phyloP scores from a whole-genome alignment of 2,113 vertebrate species.

The Telmatochromis sp. region DNA sequence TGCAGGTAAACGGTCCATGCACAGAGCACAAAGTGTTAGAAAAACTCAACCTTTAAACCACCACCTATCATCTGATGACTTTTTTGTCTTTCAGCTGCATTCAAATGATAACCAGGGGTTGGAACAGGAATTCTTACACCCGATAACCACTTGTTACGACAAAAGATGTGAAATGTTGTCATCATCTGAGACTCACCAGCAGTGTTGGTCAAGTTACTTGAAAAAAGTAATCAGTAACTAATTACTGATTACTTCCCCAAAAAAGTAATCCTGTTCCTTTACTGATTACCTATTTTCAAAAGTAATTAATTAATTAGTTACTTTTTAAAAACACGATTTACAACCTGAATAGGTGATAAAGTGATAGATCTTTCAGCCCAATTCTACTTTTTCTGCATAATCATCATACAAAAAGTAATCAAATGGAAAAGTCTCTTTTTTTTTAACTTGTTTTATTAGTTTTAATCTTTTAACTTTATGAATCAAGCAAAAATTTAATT shows the following conservation, averaged over 20 bases:
- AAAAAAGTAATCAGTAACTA: rapidly evolving
- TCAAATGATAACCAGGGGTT: neutral
- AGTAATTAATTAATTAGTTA: too few relatives aligned
- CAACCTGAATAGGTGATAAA: too few relatives aligned
- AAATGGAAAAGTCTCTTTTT: too few relatives aligned
- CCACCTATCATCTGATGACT: neutral
- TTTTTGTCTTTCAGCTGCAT: neutral
- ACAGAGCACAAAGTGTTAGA: neutral
- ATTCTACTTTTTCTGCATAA: too few relatives aligned
- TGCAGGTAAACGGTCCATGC: neutral
- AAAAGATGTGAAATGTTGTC: neutral
- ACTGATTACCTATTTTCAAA: too few relatives aligned
- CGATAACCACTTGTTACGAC: rapidly evolving
- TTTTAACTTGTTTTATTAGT: too few relatives aligned
- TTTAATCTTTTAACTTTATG: too few relatives aligned
- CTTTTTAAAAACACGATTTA: too few relatives aligned
- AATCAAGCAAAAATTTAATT: rapidly evolving
- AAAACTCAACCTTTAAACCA: neutral
- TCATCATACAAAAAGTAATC: too few relatives aligned
- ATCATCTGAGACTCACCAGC: rapidly evolving
- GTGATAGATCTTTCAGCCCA: too few relatives aligned
- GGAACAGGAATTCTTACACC: neutral
- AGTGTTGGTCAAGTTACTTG: too few relatives aligned
- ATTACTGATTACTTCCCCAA: rapidly evolving
- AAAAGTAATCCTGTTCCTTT: too few relatives aligned